Evolutionary conservation across 2,797 vertebrate species (phyloP).

Genomic region (Cygnus olor): DNA sequence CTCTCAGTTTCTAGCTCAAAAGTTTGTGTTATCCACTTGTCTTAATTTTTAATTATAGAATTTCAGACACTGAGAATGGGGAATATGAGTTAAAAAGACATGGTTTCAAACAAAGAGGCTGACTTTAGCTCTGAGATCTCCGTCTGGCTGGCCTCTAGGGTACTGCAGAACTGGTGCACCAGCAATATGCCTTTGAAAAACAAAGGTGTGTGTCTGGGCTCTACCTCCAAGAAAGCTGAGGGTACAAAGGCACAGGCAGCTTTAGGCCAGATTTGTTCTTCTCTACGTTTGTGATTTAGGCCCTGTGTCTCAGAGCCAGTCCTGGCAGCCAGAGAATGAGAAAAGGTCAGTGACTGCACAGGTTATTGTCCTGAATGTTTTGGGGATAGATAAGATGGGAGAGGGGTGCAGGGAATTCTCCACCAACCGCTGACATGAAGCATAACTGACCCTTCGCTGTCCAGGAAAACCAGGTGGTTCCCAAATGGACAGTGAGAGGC

Average conservation of each 20-base stretch:
- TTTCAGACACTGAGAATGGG: background rate
- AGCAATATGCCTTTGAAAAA: conserved; percentile 6
- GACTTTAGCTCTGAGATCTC: background rate
- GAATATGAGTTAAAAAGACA: background rate
- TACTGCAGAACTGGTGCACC: background rate
- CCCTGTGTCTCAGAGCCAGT: background rate
- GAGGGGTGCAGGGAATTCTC: background rate
- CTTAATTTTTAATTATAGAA: conserved; percentile 15
- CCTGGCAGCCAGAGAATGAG: background rate
- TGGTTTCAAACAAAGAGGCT: background rate
- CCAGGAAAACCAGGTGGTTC: background rate
- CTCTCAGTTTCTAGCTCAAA: background rate
- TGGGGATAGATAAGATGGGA: background rate
- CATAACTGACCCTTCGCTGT: background rate
- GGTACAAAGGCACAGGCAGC: background rate
- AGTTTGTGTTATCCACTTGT: background rate
- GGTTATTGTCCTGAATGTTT: background rate
- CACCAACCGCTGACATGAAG: background rate
- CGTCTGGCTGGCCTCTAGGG: background rate
- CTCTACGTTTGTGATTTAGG: background rate
- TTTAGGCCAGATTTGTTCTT: background rate
- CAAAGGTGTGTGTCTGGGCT: background rate
- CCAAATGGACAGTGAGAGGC: background rate
- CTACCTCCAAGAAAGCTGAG: background rate
- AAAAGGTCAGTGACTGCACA: background rate